Evolutionary conservation across 2,113 vertebrate species (phyloP).

Genomic region (Dendropsophus ebraccatus): DNA sequence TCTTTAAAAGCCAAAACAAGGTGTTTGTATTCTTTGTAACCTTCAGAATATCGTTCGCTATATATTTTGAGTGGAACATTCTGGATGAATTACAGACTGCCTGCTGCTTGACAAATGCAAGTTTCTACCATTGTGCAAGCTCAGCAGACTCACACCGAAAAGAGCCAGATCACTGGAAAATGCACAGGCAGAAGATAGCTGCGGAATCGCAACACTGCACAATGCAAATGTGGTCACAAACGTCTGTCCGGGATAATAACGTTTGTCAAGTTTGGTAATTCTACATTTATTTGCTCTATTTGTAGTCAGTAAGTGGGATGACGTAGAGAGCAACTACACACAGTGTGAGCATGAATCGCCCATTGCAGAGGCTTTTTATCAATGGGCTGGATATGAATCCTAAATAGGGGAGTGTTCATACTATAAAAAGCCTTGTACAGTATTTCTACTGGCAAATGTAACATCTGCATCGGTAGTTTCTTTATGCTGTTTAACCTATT

Average conservation of each 20-base stretch:
- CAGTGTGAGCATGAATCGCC: too few relatives aligned
- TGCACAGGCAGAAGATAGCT: slow-evolving; percentile 13
- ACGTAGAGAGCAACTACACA: too few relatives aligned
- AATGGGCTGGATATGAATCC: too few relatives aligned
- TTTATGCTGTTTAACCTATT: too few relatives aligned
- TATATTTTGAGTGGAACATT: slow-evolving; percentile 40
- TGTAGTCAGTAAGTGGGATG: background rate
- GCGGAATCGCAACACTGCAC: slow-evolving; percentile 16
- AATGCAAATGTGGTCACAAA: slow-evolving; percentile 27
- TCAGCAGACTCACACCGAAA: slow-evolving; percentile 38
- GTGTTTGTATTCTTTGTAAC: slow-evolving; percentile 14
- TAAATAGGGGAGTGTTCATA: too few relatives aligned
- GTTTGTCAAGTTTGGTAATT: background rate
- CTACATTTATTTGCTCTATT: background rate
- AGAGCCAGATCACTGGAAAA: slow-evolving; percentile 33
- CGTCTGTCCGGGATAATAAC: slow-evolving; percentile 16
- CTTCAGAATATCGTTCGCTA: slow-evolving; percentile 1
- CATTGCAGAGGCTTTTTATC: too few relatives aligned
- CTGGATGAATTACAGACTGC: slow-evolving; percentile 39
- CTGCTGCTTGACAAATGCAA: slow-evolving; percentile 51
- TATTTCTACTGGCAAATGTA: too few relatives aligned
- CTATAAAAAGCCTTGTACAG: too few relatives aligned
- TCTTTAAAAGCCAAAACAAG: slow-evolving; percentile 1
- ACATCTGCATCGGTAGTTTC: too few relatives aligned
- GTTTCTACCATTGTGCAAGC: slow-evolving; percentile 20